These are phyloP conservation scores for Sylvia atricapilla DNA, from an alignment of 2,113 vertebrate species.

Conservation along the genomic window DNA sequence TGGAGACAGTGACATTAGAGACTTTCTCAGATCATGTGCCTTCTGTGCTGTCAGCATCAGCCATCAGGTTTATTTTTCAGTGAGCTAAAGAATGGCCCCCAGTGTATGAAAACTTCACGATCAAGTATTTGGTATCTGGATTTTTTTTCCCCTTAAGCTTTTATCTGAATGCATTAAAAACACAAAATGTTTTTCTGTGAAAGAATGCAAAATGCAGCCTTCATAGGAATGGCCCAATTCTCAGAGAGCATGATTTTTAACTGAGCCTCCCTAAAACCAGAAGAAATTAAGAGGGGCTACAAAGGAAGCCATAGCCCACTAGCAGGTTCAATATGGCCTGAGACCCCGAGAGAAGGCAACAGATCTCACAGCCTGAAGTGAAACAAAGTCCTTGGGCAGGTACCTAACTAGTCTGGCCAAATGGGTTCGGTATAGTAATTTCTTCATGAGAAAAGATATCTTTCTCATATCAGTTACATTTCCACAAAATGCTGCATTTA, in stretches of 20 bases:
- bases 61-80: background rate
- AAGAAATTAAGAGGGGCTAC: background rate
- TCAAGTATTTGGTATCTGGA: background rate
- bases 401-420: background rate
- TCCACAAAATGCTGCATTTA: background rate
- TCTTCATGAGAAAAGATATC: background rate
- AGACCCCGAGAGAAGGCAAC: background rate
- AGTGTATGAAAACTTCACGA: background rate
- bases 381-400: background rate
- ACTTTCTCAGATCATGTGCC: background rate
- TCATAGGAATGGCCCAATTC: background rate
- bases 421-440: background rate
- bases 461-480: background rate
- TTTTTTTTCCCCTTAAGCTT: background rate
- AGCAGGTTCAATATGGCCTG: background rate
- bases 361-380: background rate
- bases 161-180: background rate
- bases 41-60: background rate
- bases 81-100: background rate
- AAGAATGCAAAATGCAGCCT: background rate
- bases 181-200: background rate
- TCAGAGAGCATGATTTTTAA: background rate
- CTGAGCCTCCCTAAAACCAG: background rate
- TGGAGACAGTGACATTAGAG: background rate
- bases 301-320: background rate